Evolutionary conservation across 2,113 vertebrate genomes (phyloP).

Genomic region (Notarius quadriscutis): DNA sequence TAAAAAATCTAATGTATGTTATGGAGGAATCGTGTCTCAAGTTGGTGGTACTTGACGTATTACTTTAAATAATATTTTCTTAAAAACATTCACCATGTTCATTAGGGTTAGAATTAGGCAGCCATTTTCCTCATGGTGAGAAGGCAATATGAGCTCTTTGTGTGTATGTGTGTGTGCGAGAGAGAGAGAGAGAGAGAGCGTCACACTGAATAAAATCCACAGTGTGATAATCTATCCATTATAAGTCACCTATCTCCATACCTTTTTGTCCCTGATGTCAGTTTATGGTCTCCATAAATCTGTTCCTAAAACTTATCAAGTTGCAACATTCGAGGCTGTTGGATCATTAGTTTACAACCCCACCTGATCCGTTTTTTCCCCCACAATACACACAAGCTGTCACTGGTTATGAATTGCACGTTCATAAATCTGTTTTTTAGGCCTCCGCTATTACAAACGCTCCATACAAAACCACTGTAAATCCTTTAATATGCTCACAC

Average conservation of each 20-base stretch:
- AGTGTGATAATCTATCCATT: too few relatives aligned
- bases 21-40: conserved; percentile 78
- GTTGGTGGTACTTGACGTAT: conserved; percentile 81
- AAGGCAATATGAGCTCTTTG: conserved; percentile 36
- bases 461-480: neutral
- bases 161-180: too few relatives aligned
- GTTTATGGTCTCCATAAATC: conserved; percentile 77
- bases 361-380: conserved; percentile 58
- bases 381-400: conserved; percentile 53
- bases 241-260: too few relatives aligned
- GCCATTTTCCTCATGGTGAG: conserved; percentile 63
- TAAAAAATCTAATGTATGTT: conserved; percentile 74
- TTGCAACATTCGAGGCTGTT: conserved; percentile 67
- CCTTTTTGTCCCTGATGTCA: conserved; percentile 71
- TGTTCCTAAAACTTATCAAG: conserved; percentile 69
- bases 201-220: too few relatives aligned
- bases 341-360: conserved; percentile 76
- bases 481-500: neutral
- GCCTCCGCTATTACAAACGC: conserved; percentile 1
- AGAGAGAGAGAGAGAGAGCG: too few relatives aligned
- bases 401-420: conserved; percentile 66
- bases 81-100: conserved; percentile 73
- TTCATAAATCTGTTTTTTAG: conserved; percentile 68
- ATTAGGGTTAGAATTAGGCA: conserved; percentile 79
- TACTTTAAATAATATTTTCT: conserved; percentile 86